Percentiles rank a stretch among this genome's conserved stretches.
phyloP scores from a whole-genome alignment of 2,888 invertebrate species.

The Leptinotarsa rubiginosa region DNA sequence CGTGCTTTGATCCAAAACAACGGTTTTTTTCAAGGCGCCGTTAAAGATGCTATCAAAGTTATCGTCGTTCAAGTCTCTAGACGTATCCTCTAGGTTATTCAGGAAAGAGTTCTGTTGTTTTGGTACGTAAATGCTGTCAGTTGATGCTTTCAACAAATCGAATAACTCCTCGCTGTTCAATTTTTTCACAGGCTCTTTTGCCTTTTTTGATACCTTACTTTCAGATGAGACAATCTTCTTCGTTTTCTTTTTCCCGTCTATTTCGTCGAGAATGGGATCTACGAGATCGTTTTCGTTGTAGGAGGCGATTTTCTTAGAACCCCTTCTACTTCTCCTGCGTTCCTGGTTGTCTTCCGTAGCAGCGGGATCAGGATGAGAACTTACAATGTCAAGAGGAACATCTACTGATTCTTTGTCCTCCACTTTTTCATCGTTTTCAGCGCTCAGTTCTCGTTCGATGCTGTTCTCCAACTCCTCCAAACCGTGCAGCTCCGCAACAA shows the following conservation, averaged over 20 bases:
- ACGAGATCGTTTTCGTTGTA: slow-evolving; percentile 59
- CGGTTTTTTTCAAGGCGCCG: slow-evolving; percentile 50
- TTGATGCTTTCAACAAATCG: slow-evolving; percentile 55
- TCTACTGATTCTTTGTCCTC: slow-evolving; percentile 19
- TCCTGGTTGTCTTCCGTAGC: slow-evolving; percentile 45
- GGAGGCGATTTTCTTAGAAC: slow-evolving; percentile 55
- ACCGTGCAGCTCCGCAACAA: slow-evolving; percentile 43
- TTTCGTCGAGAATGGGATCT: slow-evolving; percentile 54
- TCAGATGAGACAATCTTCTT: slow-evolving; percentile 30
- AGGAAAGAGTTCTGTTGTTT: slow-evolving; percentile 49
- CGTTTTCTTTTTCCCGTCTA: slow-evolving; percentile 41
- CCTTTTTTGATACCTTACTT: slow-evolving; percentile 31
- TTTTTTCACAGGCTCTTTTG: slow-evolving; percentile 47
- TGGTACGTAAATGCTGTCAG: slow-evolving; percentile 43
- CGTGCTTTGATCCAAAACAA: slow-evolving; percentile 42
- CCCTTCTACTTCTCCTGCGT: slow-evolving; percentile 53
- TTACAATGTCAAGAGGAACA: not conserved
- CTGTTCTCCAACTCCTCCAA: slow-evolving; percentile 47
- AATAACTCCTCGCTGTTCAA: slow-evolving; percentile 57
- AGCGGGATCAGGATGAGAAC: not conserved
- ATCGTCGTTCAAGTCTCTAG: slow-evolving; percentile 50
- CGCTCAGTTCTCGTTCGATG: slow-evolving; percentile 44
- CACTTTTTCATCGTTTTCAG: slow-evolving; percentile 29
- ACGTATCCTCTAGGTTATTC: slow-evolving; percentile 47
- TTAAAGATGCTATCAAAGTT: slow-evolving; percentile 52